phyloP scores from a whole-genome alignment of 2,888 invertebrate genomes.

The Muscina levida region DNA sequence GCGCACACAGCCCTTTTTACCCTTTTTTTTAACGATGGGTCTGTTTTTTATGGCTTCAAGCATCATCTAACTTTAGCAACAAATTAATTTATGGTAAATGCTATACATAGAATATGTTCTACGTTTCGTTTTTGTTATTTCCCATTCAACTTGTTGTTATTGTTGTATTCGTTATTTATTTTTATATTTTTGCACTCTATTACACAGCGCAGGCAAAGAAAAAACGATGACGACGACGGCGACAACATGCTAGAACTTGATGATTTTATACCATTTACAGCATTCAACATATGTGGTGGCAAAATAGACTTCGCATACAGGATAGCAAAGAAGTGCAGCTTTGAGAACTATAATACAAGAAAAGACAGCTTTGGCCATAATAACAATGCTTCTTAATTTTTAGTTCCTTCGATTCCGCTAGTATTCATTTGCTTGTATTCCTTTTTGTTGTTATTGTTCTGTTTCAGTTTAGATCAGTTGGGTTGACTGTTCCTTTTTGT shows the following conservation, averaged over 20 bases:
- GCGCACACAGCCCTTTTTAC: background rate
- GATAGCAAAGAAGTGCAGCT: slow-evolving; percentile 12
- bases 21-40: slow-evolving; percentile 23
- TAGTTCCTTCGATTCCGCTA: background rate
- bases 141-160: slow-evolving; percentile 3
- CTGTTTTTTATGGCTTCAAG: slow-evolving; percentile 46
- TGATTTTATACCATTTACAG: slow-evolving; percentile 63
- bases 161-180: slow-evolving; percentile 43
- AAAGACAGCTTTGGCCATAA: slow-evolving; percentile 36
- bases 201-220: slow-evolving; percentile 22
- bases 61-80: slow-evolving; percentile 56
- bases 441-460: background rate
- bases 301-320: background rate
- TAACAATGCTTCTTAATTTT: slow-evolving; percentile 35
- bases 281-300: slow-evolving; percentile 46
- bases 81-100: slow-evolving; percentile 71
- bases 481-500: slow-evolving; percentile 31
- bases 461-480: slow-evolving; percentile 1
- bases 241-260: slow-evolving; percentile 43
- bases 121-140: slow-evolving; percentile 29
- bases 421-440: background rate
- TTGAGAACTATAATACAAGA: slow-evolving; percentile 14
- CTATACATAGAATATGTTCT: slow-evolving; percentile 58
- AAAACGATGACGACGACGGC: too few relatives aligned
- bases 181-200: slow-evolving; percentile 54